Evolutionary conservation across 2,888 invertebrate species (phyloP), one percentile per base, ranked within the genome.

Genomic region (Ditula angustiorana): DNA sequence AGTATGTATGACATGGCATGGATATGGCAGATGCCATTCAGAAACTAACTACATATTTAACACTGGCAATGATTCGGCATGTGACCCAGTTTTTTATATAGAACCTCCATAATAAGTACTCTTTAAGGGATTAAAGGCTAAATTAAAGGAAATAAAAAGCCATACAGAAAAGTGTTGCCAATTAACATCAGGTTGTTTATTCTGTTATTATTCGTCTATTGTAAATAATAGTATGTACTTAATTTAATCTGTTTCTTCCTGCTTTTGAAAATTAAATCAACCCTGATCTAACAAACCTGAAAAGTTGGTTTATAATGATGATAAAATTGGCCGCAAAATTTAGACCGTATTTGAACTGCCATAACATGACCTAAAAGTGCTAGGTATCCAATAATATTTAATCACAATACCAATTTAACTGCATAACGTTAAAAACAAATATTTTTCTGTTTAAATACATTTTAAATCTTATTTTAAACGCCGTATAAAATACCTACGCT

Each of bases 321-420:
- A 52, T 58, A 35, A 44, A 41, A 61, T 44, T 63, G 41, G 44
- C 24, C 50, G 35, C 23, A 44, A 63, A 44, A 33, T 58, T 58
- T 58, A 59, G 64, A 64, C 53, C 53, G 56, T 46, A 52, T 47
- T 16, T 13, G 33, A 59, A 52, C 59, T 26, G 35, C 35, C 46
- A 13, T 37, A 46, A 59, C 64, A 64, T 47, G 59, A 35, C 64
- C 64, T 53, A 23, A 57, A 58, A 52, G 53, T 47, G 23, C 16
- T 35, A 35, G 13, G 10, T 21, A 33, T 13, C 16, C n/a, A n/a
- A n/a, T n/a, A n/a, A 16, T 5, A 24, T 24, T 24, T 13, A 41
- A 33, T 16, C 10, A 16, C 57, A 23, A 41, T 41, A 41, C 19
- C 16, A 41, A 41, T 41, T 19, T 10, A 16, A 10, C 41, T 19